Conservation (phyloP, 2,888 invertebrate genomes). For the Copidosoma aretas region DNA sequence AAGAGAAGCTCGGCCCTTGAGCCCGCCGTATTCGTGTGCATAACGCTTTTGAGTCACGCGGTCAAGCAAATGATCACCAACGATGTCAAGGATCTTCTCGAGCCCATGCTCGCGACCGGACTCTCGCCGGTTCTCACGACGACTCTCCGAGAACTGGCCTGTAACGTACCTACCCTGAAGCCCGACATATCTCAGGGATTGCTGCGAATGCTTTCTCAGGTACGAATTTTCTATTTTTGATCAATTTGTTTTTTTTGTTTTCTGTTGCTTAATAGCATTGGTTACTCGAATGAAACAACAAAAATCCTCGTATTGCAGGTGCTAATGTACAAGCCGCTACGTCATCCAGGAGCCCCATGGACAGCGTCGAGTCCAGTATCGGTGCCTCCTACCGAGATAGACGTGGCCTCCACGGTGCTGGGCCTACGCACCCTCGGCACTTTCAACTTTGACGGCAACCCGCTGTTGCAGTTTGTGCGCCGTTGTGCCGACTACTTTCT, state of each 20-base stretch:
- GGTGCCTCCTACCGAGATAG: constrained; percentile 68
- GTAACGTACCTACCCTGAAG: constrained; percentile 85
- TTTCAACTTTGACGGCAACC: constrained; percentile 90
- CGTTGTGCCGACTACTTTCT: constrained; percentile 92
- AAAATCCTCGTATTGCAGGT: constrained; percentile 43
- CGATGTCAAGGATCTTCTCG: constrained; percentile 84
- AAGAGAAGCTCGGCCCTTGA: constrained; percentile 75
- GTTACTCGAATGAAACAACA: no score
- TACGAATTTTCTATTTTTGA: no score
- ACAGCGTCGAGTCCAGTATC: constrained; percentile 65
- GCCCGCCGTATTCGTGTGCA: constrained; percentile 90
- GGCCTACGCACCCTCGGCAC: constrained; percentile 91
- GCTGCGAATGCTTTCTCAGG: constrained; percentile 85
- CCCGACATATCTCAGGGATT: constrained; percentile 92
- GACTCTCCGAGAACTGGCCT: constrained; percentile 87
- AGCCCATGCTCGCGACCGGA: constrained; percentile 91
- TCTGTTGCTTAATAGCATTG: no score
- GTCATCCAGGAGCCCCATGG: constrained; percentile 80
- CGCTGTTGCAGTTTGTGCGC: constrained; percentile 88
- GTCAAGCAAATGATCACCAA: constrained; percentile 78
- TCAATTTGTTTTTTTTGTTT: background rate
- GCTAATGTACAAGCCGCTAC: constrained; percentile 84
- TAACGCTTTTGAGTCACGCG: constrained; percentile 88
- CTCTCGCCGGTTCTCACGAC: constrained; percentile 89
- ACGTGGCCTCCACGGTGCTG: constrained; percentile 85